A percentile compares a stretch with the other conserved stretches of the same genome.
phyloP scores from a whole-genome alignment of 2,113 vertebrate species.

The Lagopus muta region DNA sequence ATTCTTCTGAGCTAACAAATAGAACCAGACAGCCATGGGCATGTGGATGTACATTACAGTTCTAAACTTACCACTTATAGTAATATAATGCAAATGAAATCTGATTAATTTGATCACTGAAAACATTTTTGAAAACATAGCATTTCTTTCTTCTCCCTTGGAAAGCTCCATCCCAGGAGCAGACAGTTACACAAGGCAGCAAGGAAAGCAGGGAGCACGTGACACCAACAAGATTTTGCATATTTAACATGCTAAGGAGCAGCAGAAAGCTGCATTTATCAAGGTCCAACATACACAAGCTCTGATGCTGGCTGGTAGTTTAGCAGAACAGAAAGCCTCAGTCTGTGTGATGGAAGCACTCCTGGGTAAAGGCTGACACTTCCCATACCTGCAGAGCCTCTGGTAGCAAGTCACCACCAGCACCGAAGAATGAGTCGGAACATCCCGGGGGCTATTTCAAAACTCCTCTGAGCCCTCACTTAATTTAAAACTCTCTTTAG shows the following conservation, averaged over 20 bases:
- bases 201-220: not conserved
- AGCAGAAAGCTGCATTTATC: too few species aligned
- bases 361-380: not conserved
- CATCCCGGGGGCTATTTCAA: not conserved
- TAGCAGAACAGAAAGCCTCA: not conserved
- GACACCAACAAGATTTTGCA: not conserved
- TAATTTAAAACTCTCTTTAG: not conserved
- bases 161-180: not conserved
- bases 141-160: not conserved
- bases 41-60: not conserved
- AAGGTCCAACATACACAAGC: not conserved
- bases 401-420: not conserved
- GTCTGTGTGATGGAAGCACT: not conserved
- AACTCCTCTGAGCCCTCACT: not conserved
- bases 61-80: slow-evolving; percentile 16
- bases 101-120: not conserved
- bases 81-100: not conserved
- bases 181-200: not conserved
- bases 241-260: not conserved
- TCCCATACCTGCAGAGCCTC: not conserved
- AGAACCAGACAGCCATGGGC: not conserved
- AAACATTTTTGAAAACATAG: not conserved
- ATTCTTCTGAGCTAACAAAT: not conserved
- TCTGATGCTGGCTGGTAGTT: not conserved
- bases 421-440: not conserved